Base-by-base conservation (phyloP, 2,797 vertebrate genomes). In the Tadarida brasiliensis region DNA sequence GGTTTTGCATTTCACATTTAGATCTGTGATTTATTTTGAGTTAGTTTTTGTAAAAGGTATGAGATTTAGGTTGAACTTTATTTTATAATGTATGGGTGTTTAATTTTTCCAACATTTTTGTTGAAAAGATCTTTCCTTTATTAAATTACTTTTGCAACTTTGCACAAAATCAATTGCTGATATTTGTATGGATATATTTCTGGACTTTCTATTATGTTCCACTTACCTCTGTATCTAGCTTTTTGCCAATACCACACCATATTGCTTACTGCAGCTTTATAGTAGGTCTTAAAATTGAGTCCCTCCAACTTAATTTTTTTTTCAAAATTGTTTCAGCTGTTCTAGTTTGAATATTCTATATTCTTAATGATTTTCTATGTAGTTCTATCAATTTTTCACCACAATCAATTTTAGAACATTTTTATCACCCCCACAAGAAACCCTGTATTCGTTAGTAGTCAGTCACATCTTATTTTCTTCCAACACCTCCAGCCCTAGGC, bases 11-110 rank as follows among this genome's bases (percentile, higher is more conserved):
- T 87, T 96, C 87, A 49, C 35, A 91, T 51, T 73, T 84, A 83
- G 49, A 91, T 68, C 20, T 91, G 33, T 61, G 74, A 56, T 84
- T 95, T 94, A 56, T 82, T 92, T 93, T n/a, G 19, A 92, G 39
- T 94, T 90, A 82, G 35, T 84, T 78, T 94, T 92, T 92, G 15
- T 78, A 90, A 33, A 94, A 54, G 11, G 24, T 96, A 51, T 81
- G 67, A 67, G 20, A 17, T 80, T 70, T 94, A 84, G 7, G 20
- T 80, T 86, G 35, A 92, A 88, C 19, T 86, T 94, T 39, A 74
- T 56, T 91, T 57, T 85, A 94, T 76, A 33, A 73, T 73, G 2
- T 90, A 68, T 74, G 30, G 5, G 30, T 76, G 35, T 77, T 67
- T 20, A 87, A 30, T 61, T 86, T 49, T 67, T 44, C 51, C n/a